These are phyloP conservation scores for Dorcus hopei DNA, from an alignment of 2,888 invertebrate species.

Conservation along the genomic window DNA sequence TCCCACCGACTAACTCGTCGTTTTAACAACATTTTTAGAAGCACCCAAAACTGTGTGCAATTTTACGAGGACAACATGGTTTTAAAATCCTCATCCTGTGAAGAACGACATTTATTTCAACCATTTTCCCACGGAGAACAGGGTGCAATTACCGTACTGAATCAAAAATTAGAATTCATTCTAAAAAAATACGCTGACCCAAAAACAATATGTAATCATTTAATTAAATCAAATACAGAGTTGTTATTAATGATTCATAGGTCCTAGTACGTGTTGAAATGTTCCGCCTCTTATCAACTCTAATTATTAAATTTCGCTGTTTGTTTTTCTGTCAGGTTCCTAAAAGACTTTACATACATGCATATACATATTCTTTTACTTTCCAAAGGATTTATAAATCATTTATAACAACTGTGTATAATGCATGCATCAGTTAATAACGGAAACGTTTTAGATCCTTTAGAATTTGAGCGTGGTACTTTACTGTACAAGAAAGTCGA, in stretches of 20 bases:
- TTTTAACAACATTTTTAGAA: conserved; percentile 19
- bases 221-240: neutral
- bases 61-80: conserved; percentile 17
- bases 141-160: conserved; percentile 23
- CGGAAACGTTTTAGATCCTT: conserved; percentile 13
- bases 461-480: conserved; percentile 16
- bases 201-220: neutral
- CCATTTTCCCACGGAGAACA: conserved; percentile 30
- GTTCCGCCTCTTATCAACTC: too few species aligned
- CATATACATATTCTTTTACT: too few species aligned
- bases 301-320: too few species aligned
- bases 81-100: conserved; percentile 19
- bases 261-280: too few species aligned
- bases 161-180: conserved; percentile 20
- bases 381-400: too few species aligned
- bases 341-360: too few species aligned
- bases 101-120: conserved; percentile 27
- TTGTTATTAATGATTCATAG: too few species aligned
- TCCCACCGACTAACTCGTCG: neutral
- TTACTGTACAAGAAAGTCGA: conserved; percentile 19
- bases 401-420: neutral
- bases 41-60: conserved; percentile 23
- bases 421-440: neutral
- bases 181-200: neutral
- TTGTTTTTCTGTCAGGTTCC: too few species aligned